Conservation (phyloP, 1,140 invertebrate species). For the Orussus abietinus region DNA sequence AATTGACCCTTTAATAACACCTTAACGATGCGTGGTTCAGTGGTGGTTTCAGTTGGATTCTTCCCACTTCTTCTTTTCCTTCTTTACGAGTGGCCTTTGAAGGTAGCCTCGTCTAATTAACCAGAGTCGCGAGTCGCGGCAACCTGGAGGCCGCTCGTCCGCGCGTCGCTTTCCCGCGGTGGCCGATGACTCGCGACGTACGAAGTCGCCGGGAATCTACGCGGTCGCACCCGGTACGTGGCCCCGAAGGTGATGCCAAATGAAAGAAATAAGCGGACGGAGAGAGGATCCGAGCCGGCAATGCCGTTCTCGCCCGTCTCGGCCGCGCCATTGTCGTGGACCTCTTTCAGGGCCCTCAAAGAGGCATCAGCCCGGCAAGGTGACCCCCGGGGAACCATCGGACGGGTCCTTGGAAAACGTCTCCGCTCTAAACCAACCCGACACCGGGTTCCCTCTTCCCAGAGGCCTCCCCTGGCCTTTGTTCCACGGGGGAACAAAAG, state of each 20-base stretch:
- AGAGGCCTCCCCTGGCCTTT: background rate
- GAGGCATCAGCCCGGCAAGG: conserved; percentile 25
- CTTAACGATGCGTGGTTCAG: too few species aligned
- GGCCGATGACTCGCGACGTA: background rate
- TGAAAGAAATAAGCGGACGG: conserved; percentile 7
- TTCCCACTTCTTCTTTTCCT: too few species aligned
- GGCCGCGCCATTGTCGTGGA: conserved; percentile 35
- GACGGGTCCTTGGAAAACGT: conserved; percentile 26
- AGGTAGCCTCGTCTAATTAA: too few species aligned
- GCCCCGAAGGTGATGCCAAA: conserved; percentile 1
- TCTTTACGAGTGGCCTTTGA: too few species aligned
- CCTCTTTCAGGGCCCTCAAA: conserved; percentile 35
- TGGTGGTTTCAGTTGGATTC: too few species aligned
- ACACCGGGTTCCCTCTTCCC: background rate
- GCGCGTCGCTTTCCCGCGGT: background rate
- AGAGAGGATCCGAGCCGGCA: conserved; percentile 13
- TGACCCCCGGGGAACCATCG: conserved; percentile 25
- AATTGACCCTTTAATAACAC: too few species aligned
- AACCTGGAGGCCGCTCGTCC: too few species aligned
- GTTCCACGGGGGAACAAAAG: conserved; percentile 1
- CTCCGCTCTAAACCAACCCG: conserved; percentile 1
- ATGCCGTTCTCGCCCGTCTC: conserved; percentile 24
- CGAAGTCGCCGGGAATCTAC: too few species aligned
- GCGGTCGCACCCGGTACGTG: conserved; percentile 29
- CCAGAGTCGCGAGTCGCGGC: too few species aligned